Conservation (phyloP, 2,797 vertebrate species). For the Hydrocynus forskahlii region DNA sequence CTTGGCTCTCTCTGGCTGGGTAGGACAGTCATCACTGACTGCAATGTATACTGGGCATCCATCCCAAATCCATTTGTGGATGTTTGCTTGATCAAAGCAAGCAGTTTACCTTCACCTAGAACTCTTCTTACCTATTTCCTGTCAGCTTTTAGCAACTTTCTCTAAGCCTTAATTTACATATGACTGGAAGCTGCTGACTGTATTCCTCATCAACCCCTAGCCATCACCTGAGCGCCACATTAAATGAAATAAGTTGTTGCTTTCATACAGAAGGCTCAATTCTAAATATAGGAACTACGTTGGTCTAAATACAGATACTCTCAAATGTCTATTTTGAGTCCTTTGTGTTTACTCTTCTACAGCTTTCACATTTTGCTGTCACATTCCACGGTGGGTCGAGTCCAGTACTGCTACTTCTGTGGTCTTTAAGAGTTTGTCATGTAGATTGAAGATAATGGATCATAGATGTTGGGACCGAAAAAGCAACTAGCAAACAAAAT, state of each 20-base stretch:
- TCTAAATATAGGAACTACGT: constrained; percentile 12
- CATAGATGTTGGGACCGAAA: background rate
- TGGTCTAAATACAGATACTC: constrained; percentile 26
- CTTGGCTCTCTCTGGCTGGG: too few relatives aligned
- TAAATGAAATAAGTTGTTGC: background rate
- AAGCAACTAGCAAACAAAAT: background rate
- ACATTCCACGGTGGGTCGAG: background rate
- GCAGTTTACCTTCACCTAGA: background rate
- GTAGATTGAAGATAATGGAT: background rate
- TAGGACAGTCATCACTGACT: too few relatives aligned
- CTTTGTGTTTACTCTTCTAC: background rate
- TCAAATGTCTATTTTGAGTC: constrained; percentile 25
- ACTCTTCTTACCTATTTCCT: background rate
- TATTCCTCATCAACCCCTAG: background rate
- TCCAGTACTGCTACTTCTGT: background rate
- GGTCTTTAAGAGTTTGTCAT: background rate
- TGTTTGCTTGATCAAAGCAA: background rate
- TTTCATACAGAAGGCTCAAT: constrained; percentile 14
- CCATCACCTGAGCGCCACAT: background rate
- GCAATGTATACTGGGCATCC: too few relatives aligned
- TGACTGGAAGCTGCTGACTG: background rate
- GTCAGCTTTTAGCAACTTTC: background rate
- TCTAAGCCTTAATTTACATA: background rate
- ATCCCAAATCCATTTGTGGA: background rate
- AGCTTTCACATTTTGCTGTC: constrained; percentile 5